phyloP scores from a whole-genome alignment of 1,140 invertebrate species.

The Zaprionus tsacasi region DNA sequence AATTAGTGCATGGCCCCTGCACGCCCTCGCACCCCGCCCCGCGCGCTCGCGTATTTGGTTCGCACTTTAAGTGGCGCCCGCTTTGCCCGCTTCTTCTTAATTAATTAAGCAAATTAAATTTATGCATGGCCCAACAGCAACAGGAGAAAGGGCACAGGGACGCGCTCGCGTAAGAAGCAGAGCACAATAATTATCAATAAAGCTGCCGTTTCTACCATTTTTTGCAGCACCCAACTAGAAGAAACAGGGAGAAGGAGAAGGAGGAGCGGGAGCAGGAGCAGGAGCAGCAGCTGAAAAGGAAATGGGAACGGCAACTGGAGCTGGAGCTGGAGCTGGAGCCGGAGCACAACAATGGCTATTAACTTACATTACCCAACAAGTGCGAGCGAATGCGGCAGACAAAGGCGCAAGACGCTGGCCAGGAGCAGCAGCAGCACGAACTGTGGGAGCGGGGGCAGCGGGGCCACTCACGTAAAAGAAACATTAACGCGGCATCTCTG shows the following conservation, averaged over 20 bases:
- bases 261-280: too few relatives aligned
- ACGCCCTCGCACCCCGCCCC: background rate
- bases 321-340: slow-evolving; percentile 6
- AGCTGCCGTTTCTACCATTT: slow-evolving; percentile 63
- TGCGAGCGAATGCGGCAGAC: slow-evolving; percentile 36
- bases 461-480: slow-evolving; percentile 71
- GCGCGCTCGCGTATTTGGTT: background rate
- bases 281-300: background rate
- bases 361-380: slow-evolving; percentile 78
- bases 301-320: background rate
- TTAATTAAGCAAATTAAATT: slow-evolving; percentile 82
- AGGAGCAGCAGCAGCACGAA: background rate
- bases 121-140: slow-evolving; percentile 60
- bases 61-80: slow-evolving; percentile 34
- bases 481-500: slow-evolving; percentile 68
- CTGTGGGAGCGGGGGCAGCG: background rate
- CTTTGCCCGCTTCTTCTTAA: slow-evolving; percentile 66
- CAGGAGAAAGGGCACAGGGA: background rate
- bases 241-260: background rate
- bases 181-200: slow-evolving; percentile 80
- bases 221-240: background rate
- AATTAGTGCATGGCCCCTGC: slow-evolving; percentile 55
- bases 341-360: slow-evolving; percentile 70
- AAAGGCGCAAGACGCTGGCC: slow-evolving; percentile 1
- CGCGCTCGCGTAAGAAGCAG: slow-evolving; percentile 35